A percentile compares a stretch with the other conserved stretches of the same genome.
Evolutionary conservation across 2,888 invertebrate genomes (phyloP).

Genomic region (Hyposoter didymator): DNA sequence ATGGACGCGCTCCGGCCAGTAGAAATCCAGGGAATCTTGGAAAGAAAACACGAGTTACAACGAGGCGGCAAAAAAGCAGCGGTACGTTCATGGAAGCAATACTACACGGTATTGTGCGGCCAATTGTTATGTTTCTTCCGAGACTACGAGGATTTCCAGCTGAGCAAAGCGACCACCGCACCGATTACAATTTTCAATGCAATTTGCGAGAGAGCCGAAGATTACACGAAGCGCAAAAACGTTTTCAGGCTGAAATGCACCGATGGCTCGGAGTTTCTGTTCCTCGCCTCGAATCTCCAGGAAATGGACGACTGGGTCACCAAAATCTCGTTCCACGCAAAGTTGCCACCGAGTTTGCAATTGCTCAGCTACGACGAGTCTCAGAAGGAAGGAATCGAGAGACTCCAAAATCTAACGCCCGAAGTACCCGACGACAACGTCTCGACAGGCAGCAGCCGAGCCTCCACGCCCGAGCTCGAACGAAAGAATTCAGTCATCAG

Average conservation of each 20-base stretch:
- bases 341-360: slow-evolving; percentile 95
- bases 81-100: slow-evolving; percentile 97
- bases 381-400: slow-evolving; percentile 80
- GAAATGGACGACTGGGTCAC: slow-evolving; percentile 96
- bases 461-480: slow-evolving; percentile 84
- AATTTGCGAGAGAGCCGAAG: slow-evolving; percentile 93
- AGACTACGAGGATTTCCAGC: slow-evolving; percentile 95
- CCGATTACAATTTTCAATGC: slow-evolving; percentile 91
- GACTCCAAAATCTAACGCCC: slow-evolving; percentile 74
- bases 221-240: slow-evolving; percentile 97
- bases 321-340: slow-evolving; percentile 97
- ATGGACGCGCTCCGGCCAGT: slow-evolving; percentile 92
- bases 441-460: slow-evolving; percentile 84
- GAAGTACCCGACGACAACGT: slow-evolving; percentile 79
- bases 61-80: slow-evolving; percentile 97
- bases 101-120: slow-evolving; percentile 97
- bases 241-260: slow-evolving; percentile 95
- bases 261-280: slow-evolving; percentile 97
- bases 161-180: slow-evolving; percentile 94
- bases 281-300: slow-evolving; percentile 90
- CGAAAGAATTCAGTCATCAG: slow-evolving; percentile 83
- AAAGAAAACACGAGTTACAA: slow-evolving; percentile 97
- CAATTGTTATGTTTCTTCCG: slow-evolving; percentile 99
- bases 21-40: slow-evolving; percentile 95
- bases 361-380: slow-evolving; percentile 92